phyloP scores from a whole-genome alignment of 2,113 vertebrate genomes.

The Tamias sibiricus region DNA sequence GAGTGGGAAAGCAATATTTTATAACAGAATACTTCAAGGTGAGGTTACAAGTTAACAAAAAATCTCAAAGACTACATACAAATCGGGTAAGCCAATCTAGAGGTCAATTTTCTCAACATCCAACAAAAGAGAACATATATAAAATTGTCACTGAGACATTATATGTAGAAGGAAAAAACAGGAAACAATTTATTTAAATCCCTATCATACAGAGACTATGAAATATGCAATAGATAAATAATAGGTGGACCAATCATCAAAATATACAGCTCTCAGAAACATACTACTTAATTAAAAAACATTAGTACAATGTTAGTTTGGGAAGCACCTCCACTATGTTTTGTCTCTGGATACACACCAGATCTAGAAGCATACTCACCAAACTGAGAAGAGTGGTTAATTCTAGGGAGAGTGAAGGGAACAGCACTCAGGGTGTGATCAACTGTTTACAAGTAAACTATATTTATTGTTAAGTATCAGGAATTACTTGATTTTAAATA shows the following conservation, averaged over 20 bases:
- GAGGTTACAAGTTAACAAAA: background rate
- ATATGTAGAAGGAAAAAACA: background rate
- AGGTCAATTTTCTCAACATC: background rate
- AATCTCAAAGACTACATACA: background rate
- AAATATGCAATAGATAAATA: background rate
- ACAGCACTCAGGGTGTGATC: background rate
- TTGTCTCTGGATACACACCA: background rate
- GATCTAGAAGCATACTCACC: background rate
- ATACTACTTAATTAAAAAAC: slow-evolving; percentile 15
- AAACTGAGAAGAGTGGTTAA: background rate
- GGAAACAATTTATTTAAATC: background rate
- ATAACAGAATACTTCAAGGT: background rate
- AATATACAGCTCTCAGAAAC: background rate
- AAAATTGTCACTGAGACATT: background rate
- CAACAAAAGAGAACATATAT: background rate
- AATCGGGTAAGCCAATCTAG: background rate
- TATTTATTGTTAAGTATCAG: background rate
- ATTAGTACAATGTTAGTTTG: background rate
- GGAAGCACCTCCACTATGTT: background rate
- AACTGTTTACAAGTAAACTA: background rate
- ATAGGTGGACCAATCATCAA: background rate
- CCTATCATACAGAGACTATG: background rate
- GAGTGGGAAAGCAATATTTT: background rate
- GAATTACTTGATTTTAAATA: slow-evolving; percentile 36
- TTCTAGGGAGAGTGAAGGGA: background rate